Evolutionary conservation across 2,113 vertebrate species (phyloP).

Genomic region (Pluvianellus socialis): DNA sequence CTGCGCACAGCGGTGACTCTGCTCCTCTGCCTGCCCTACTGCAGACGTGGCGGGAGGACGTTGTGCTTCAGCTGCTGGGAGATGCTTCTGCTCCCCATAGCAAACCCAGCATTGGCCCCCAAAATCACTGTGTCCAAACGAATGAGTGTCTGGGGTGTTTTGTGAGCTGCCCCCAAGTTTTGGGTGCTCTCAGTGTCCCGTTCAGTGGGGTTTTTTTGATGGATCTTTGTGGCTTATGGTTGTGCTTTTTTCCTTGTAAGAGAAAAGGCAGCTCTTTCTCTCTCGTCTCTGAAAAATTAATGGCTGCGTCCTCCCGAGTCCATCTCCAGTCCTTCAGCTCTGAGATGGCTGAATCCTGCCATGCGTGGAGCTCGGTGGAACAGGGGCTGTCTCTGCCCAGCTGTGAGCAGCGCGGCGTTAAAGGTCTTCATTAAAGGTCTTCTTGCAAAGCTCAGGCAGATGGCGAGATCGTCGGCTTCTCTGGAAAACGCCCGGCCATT

Average conservation of each 20-base stretch:
- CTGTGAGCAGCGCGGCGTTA: background rate
- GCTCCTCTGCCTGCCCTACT: background rate
- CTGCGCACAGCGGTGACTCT: background rate
- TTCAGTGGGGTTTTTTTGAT: background rate
- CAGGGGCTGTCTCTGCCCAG: background rate
- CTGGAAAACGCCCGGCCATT: accelerated
- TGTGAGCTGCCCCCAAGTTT: background rate
- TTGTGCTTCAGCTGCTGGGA: background rate
- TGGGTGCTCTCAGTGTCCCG: background rate
- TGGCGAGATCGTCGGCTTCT: background rate
- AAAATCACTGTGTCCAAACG: accelerated
- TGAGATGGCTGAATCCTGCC: background rate
- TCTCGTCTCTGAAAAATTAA: background rate
- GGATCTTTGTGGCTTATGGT: background rate
- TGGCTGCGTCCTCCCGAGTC: background rate
- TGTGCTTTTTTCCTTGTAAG: accelerated
- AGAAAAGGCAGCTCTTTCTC: background rate
- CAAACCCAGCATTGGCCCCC: accelerated
- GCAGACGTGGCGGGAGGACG: accelerated
- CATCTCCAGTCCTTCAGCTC: background rate
- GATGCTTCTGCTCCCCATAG: background rate
- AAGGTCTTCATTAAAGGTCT: background rate
- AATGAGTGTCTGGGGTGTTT: accelerated
- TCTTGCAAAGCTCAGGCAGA: background rate
- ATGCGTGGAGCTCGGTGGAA: background rate